Evolutionary conservation across 2,113 vertebrate genomes (phyloP).

Genomic region (Eptesicus fuscus): DNA sequence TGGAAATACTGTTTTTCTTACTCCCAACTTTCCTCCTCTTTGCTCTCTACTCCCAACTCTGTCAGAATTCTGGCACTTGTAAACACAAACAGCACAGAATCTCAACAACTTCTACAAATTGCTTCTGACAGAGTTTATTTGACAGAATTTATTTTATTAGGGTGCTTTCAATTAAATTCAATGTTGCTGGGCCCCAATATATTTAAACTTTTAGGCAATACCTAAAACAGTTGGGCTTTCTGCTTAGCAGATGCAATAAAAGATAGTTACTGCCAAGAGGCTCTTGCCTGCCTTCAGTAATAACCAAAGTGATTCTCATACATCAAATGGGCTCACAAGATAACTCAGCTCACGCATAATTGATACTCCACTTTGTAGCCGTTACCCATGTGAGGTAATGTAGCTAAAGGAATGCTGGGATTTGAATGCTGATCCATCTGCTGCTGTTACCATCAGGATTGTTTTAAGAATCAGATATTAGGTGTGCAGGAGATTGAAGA

Average conservation of each 20-base stretch:
- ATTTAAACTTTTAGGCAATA: slow-evolving; percentile 16
- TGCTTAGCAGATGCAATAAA: neutral
- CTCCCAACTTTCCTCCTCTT: neutral
- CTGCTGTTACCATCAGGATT: neutral
- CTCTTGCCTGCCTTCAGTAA: neutral
- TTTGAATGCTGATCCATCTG: neutral
- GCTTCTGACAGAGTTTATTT: slow-evolving; percentile 10
- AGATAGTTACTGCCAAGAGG: neutral
- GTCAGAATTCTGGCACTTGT: neutral
- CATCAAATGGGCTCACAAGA: slow-evolving; percentile 6
- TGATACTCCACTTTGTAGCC: neutral
- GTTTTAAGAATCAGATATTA: neutral
- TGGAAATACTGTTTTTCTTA: neutral
- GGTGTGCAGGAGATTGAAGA: neutral
- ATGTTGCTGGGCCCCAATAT: neutral
- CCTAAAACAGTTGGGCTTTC: slow-evolving; percentile 2
- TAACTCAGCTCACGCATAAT: neutral
- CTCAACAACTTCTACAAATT: neutral
- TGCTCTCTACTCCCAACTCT: neutral
- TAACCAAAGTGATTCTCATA: slow-evolving; percentile 17
- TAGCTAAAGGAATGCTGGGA: neutral
- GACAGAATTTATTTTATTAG: slow-evolving; percentile 19
- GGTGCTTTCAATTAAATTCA: slow-evolving; percentile 3
- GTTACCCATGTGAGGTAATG: neutral
- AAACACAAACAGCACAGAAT: neutral